These are phyloP conservation scores for Myotis yumanensis DNA, from an alignment of 2,113 vertebrate genomes.

Conservation along the genomic window DNA sequence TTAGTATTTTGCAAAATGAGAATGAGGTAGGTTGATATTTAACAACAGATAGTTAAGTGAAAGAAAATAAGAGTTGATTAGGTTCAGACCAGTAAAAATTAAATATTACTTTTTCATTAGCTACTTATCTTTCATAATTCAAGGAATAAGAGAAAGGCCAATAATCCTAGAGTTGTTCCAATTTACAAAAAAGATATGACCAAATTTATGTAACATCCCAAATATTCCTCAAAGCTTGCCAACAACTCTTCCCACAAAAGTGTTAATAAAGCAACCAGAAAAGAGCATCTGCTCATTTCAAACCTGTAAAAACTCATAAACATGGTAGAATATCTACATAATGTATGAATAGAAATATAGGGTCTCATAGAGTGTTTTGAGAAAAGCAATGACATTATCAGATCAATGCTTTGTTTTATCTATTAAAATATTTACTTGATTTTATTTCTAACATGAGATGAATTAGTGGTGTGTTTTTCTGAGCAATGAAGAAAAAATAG, in stretches of 20 bases:
- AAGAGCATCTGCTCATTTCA: not conserved
- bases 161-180: not conserved
- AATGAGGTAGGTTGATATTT: not conserved
- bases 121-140: not conserved
- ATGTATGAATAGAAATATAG: not conserved
- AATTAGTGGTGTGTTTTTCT: not conserved
- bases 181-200: not conserved
- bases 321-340: not conserved
- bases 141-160: not conserved
- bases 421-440: not conserved
- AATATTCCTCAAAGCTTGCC: not conserved
- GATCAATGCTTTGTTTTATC: not conserved
- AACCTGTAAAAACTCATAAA: not conserved
- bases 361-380: not conserved
- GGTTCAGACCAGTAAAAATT: not conserved
- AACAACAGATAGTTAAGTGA: not conserved
- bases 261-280: not conserved
- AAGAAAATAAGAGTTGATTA: conserved; percentile 2
- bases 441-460: not conserved
- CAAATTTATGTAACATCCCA: not conserved
- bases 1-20: not conserved
- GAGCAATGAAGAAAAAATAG: not conserved
- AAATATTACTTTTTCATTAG: conserved; percentile 18
- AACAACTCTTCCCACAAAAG: no score
- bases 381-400: not conserved